Evolutionary conservation across 2,888 invertebrate genomes (phyloP), one percentile per base, ranked within the genome.

Genomic region (Stramonita haemastoma): DNA sequence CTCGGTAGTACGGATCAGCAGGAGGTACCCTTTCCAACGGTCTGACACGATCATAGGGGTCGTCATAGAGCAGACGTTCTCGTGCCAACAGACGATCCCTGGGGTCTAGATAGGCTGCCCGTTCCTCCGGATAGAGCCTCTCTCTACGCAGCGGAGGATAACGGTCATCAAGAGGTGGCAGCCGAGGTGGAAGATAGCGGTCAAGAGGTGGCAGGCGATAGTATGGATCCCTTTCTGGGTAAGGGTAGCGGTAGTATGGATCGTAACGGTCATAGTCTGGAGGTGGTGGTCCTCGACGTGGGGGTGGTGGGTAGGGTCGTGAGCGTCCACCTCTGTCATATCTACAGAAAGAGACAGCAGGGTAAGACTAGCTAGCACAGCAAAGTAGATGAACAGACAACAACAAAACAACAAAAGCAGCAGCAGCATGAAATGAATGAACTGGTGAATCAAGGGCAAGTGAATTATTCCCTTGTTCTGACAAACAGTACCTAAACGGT

Each of bases 1-100:
- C 93, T 87, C 93, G 91, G 88, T 94, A 93, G 89, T 94, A 94
- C 0, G 94, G 93, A 87, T 94, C 94, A 85, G 93, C 77, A 36
- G 93, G 91, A 29, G 91, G 66, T 57, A 91, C 88, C 29, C 90
- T 34, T 87, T 88, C 87, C 66, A 85, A 88, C 15, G 89, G 70
- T 60, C 86, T 84, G 13, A 89, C 34, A 22, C 91, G 60, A n/a
- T 91, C 91, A 86, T 90, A 90, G 83, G 91, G 91, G 11, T 92
- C 92, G 73, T 93, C 92, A 32, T 92, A 92, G 60, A 90, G 91
- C 26, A 92, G 91, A n/a, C 93, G 92, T 26, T 92, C 92, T 26
- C 93, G 91, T 15, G 92, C 91, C 73, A 92, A 91, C 36, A 93
- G 91, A 36, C 93, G 90, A 87, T 94, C 92, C 83, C 92, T 79